These are phyloP conservation scores for Nasua narica DNA, from an alignment of 2,797 vertebrate species.

Conservation along the genomic window DNA sequence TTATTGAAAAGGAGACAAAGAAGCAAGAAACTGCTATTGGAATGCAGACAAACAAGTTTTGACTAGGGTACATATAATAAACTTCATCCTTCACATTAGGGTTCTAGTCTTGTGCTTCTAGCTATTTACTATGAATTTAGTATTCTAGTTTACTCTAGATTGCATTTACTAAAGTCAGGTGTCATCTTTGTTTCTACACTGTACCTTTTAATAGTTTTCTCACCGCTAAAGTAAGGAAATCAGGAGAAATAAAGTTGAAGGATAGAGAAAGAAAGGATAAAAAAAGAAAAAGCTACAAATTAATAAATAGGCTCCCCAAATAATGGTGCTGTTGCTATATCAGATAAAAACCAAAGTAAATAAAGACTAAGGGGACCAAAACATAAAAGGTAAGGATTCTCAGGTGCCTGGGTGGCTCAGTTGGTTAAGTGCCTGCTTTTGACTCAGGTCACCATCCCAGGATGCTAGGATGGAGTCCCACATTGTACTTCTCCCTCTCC, in stretches of 20 bases:
- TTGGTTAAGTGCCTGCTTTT: neutral
- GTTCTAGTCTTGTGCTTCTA: neutral
- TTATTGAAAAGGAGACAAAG: neutral
- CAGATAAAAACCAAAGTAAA: constrained; percentile 3
- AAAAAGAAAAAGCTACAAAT: neutral
- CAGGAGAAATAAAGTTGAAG: neutral
- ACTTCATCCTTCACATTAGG: neutral
- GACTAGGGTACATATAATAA: neutral
- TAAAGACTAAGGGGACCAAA: neutral
- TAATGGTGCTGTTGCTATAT: neutral
- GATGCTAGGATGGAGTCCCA: neutral
- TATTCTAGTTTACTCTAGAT: neutral
- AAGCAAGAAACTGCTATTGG: neutral
- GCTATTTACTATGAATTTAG: neutral
- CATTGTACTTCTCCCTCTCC: neutral
- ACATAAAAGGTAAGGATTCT: neutral
- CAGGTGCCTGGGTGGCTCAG: neutral
- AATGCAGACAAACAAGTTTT: neutral
- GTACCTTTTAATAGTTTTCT: neutral
- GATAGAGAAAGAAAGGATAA: neutral
- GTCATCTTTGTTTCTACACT: neutral
- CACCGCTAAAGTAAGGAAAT: neutral
- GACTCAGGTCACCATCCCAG: neutral
- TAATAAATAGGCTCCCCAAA: neutral
- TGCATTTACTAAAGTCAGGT: neutral